phyloP scores from a whole-genome alignment of 2,113 vertebrate species.

The Rattus rattus region DNA sequence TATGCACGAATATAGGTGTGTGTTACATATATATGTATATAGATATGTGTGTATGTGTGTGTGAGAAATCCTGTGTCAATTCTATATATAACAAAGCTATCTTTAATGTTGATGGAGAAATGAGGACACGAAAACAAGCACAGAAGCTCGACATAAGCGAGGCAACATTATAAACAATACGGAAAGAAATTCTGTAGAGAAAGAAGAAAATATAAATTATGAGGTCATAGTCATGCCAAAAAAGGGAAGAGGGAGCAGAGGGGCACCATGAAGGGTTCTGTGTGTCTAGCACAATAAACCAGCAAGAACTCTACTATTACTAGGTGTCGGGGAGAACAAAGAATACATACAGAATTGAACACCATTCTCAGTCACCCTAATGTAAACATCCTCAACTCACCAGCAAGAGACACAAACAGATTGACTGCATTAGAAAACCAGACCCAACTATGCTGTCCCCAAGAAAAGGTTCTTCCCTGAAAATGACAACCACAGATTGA shows the following conservation, averaged over 20 bases:
- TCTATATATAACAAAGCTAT: too few relatives aligned
- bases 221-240: background rate
- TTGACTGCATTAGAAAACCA: background rate
- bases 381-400: background rate
- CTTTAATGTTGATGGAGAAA: background rate
- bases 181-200: background rate
- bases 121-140: background rate
- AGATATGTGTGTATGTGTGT: background rate
- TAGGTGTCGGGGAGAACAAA: background rate
- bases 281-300: background rate
- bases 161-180: background rate
- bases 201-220: background rate
- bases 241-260: background rate
- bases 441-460: background rate
- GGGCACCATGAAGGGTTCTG: accelerated
- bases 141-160: too few relatives aligned
- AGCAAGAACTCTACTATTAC: background rate
- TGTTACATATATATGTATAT: too few relatives aligned
- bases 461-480: background rate
- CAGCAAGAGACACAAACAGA: background rate
- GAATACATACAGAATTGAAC: background rate
- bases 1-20: too few relatives aligned
- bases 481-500: background rate
- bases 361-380: background rate
- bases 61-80: background rate